Conservation (phyloP, 2,797 vertebrate species). For the Rhincodon typus region DNA sequence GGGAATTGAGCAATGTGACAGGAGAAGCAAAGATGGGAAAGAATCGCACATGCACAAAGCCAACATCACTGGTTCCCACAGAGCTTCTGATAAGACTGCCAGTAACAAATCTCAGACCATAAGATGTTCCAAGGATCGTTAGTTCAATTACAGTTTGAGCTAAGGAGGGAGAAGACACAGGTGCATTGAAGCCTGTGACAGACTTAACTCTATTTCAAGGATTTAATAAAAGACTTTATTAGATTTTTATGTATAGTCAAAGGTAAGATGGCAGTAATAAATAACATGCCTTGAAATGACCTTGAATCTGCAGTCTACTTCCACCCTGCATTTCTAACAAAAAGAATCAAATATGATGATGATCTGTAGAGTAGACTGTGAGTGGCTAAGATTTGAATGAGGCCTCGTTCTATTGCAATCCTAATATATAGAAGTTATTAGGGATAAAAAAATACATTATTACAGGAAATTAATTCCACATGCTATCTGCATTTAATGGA, state of each 20-base stretch:
- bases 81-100: neutral
- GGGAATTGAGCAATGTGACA: neutral
- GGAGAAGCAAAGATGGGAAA: neutral
- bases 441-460: neutral
- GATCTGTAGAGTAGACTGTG: neutral
- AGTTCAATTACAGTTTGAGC: neutral
- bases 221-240: neutral
- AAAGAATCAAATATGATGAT: neutral
- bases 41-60: neutral
- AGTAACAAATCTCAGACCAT: neutral
- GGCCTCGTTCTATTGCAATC: neutral
- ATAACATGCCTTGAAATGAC: neutral
- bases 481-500: neutral
- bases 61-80: neutral
- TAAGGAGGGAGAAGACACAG: neutral
- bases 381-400: neutral
- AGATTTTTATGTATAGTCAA: neutral
- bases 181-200: neutral
- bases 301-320: neutral
- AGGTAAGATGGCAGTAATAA: neutral
- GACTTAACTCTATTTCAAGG: neutral
- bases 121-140: neutral
- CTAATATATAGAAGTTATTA: neutral
- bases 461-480: neutral
- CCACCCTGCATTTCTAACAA: neutral